Conservation (phyloP, 2,113 vertebrate species). For the Cacatua alba region DNA sequence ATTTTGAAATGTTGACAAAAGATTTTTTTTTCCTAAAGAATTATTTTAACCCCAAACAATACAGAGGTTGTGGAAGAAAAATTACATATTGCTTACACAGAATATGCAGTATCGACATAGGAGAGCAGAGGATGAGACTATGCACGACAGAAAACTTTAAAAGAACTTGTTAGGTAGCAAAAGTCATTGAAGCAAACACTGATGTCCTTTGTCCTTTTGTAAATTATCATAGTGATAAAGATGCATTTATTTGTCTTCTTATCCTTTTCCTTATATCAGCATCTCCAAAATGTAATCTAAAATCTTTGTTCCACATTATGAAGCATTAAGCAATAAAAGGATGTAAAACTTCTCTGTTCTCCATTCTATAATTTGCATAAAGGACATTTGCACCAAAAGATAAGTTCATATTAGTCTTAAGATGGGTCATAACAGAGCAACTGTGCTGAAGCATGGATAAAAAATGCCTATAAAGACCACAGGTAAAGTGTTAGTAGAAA, state of each 20-base stretch:
- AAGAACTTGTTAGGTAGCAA: background rate
- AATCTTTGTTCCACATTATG: conserved; percentile 38
- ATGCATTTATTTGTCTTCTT: background rate
- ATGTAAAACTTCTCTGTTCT: background rate
- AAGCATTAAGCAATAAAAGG: conserved; percentile 46
- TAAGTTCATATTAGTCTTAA: conserved; percentile 18
- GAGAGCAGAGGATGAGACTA: background rate
- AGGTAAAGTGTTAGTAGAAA: background rate
- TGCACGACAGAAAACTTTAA: background rate
- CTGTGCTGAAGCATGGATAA: conserved; percentile 32
- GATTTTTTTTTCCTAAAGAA: background rate
- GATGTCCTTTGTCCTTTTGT: background rate
- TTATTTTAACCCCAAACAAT: background rate
- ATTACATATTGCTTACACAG: background rate
- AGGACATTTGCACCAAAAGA: conserved; percentile 16
- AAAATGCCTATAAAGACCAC: background rate
- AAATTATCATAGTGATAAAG: background rate
- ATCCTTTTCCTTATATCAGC: background rate
- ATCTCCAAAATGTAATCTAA: background rate
- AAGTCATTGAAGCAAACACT: background rate
- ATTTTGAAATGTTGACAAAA: background rate
- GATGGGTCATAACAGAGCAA: conserved; percentile 3
- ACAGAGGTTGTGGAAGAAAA: background rate
- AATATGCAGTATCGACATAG: background rate
- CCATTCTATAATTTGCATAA: conserved; percentile 27